These are phyloP conservation scores for Cinclus cinclus DNA, from an alignment of 2,113 vertebrate species.

Conservation along the genomic window DNA sequence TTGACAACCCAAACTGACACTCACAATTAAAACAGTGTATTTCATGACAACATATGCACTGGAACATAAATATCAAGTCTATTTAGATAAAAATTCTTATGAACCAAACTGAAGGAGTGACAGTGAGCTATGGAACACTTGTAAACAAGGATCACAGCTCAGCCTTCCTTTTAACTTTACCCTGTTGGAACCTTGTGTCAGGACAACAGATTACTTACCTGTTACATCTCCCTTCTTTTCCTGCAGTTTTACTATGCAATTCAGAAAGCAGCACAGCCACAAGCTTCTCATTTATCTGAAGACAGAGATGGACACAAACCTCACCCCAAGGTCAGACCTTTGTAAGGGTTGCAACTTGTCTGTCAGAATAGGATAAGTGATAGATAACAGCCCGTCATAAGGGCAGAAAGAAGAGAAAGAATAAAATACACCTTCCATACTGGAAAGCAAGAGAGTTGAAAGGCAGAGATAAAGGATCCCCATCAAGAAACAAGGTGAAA, in stretches of 20 bases:
- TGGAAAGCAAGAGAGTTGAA: conserved; percentile 8
- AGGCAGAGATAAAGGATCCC: conserved; percentile 1
- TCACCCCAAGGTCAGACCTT: conserved; percentile 8
- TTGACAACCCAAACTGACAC: conserved; percentile 29
- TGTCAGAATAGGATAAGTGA: not conserved
- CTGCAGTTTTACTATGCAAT: not conserved
- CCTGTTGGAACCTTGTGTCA: not conserved
- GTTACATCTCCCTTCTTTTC: not conserved
- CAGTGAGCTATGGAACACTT: not conserved
- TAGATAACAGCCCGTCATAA: conserved; percentile 33
- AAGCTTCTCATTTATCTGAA: not conserved
- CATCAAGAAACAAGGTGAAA: conserved; percentile 23
- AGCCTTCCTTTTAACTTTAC: not conserved
- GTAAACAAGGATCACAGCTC: not conserved
- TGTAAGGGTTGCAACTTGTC: not conserved
- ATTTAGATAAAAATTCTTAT: conserved; percentile 27
- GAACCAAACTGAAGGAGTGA: conserved; percentile 37
- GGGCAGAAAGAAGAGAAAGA: not conserved
- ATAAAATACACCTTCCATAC: not conserved
- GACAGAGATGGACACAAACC: not conserved
- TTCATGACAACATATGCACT: conserved; percentile 7
- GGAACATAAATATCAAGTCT: conserved; percentile 35
- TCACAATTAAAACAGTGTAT: conserved; percentile 57
- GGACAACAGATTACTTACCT: not conserved
- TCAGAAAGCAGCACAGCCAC: not conserved